Conservation (phyloP, 2,888 invertebrate genomes). For the Sturmia bella region DNA sequence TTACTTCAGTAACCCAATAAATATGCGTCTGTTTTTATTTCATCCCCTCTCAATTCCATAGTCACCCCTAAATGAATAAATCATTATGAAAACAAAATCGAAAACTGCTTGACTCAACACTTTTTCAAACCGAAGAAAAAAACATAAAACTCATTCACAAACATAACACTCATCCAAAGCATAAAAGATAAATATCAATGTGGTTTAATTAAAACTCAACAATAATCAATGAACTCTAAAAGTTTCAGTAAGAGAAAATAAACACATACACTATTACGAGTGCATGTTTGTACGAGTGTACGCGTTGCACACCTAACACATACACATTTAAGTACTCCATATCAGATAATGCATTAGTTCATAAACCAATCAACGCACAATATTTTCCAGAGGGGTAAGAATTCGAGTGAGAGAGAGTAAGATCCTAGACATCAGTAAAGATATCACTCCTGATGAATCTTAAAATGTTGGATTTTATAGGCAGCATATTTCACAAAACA, state of each 20-base stretch:
- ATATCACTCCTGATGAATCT: background rate
- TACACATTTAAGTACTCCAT: background rate
- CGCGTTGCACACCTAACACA: background rate
- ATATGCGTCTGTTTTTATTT: background rate
- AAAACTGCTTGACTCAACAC: background rate
- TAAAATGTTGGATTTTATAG: too few species aligned
- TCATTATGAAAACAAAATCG: background rate
- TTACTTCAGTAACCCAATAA: slow-evolving; percentile 10
- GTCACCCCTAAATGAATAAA: slow-evolving; percentile 23
- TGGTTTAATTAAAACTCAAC: slow-evolving; percentile 21
- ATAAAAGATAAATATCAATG: slow-evolving; percentile 30
- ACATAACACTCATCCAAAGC: background rate
- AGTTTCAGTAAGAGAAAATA: background rate
- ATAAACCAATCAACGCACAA: slow-evolving; percentile 52
- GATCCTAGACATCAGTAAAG: too few species aligned
- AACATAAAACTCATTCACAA: background rate
- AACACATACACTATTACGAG: background rate
- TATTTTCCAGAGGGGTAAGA: slow-evolving; percentile 29
- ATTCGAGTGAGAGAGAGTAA: slow-evolving; percentile 3
- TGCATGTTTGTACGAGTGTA: background rate
- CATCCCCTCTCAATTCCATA: slow-evolving; percentile 24
- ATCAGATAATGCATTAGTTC: slow-evolving; percentile 29
- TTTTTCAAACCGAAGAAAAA: background rate
- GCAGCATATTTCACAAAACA: too few species aligned
- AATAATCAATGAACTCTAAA: background rate